Evolutionary conservation across 2,113 vertebrate species (phyloP).

Genomic region (Acrocephalus kingi): DNA sequence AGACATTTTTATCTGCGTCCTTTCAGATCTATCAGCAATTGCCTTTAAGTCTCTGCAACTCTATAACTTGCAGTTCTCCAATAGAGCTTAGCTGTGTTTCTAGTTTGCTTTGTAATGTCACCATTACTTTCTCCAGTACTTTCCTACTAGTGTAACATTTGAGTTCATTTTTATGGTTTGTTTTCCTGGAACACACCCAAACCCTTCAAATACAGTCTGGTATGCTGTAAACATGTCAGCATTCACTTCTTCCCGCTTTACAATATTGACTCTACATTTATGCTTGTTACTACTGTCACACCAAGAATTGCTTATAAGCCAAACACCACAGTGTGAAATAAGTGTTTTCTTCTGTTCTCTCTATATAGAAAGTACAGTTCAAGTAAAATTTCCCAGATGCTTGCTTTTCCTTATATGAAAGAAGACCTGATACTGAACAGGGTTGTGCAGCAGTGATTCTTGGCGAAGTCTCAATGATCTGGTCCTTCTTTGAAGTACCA

Average conservation of each 20-base stretch:
- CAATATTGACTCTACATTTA: constrained; percentile 60
- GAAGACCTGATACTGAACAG: neutral
- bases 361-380: neutral
- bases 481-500: neutral
- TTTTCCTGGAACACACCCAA: constrained; percentile 59
- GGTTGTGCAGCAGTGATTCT: neutral
- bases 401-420: neutral
- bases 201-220: constrained; percentile 52
- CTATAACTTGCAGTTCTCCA: neutral
- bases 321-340: neutral
- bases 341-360: constrained; percentile 25
- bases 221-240: constrained; percentile 60
- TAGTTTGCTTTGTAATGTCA: neutral
- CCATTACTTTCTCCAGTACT: neutral
- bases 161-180: constrained; percentile 50
- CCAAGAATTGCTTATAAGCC: constrained; percentile 8
- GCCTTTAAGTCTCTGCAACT: neutral
- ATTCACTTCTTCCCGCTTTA: constrained; percentile 52
- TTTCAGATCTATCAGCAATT: neutral
- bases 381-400: neutral
- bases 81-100: neutral
- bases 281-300: constrained; percentile 56
- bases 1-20: neutral
- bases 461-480: neutral
- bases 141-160: constrained; percentile 13